Conservation (phyloP, 2,797 vertebrate genomes). For the Pangasius krempfi region DNA sequence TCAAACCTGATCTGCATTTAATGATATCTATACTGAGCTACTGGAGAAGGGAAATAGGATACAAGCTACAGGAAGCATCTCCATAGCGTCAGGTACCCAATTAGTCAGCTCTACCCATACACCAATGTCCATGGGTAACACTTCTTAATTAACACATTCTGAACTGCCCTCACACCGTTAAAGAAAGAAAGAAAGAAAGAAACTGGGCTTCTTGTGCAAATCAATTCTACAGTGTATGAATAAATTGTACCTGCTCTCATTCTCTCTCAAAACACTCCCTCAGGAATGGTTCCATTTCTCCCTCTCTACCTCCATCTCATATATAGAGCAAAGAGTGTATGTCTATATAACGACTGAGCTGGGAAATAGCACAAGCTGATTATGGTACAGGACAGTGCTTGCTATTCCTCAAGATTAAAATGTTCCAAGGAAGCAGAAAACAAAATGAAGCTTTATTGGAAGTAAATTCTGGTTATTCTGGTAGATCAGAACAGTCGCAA, state of each 20-base stretch:
- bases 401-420: conserved; percentile 10
- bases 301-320: conserved; percentile 1
- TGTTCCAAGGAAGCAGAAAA: not conserved
- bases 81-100: not conserved
- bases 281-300: not conserved
- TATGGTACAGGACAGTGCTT: not conserved
- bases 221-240: not conserved
- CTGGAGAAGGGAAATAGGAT: not conserved
- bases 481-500: not conserved
- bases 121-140: not conserved
- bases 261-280: not conserved
- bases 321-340: not conserved
- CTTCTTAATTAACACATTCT: conserved; percentile 16
- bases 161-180: not conserved
- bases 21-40: conserved; percentile 11
- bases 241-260: not conserved
- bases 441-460: conserved; percentile 8
- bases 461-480: not conserved
- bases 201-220: not conserved
- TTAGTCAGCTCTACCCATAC: not conserved
- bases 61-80: not conserved
- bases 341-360: conserved; percentile 10
- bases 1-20: not conserved
- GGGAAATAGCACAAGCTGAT: conserved; percentile 9
- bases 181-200: not conserved